These are phyloP conservation scores for Pangasius krempfi DNA, from an alignment of 2,797 vertebrate genomes.

Conservation along the genomic window DNA sequence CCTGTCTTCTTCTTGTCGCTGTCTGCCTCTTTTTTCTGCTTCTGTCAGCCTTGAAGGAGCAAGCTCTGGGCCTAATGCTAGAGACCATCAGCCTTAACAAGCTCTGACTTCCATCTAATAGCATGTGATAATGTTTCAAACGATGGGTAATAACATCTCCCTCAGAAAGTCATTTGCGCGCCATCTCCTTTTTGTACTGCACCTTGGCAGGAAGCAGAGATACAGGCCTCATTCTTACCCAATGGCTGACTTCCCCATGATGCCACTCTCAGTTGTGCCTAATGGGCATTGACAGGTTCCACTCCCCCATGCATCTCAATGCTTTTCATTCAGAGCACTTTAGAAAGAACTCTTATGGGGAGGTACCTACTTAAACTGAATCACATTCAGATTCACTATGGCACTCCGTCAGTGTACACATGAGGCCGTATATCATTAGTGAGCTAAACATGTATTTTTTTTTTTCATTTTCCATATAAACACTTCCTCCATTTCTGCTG, in stretches of 20 bases:
- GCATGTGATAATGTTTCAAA: conserved; percentile 73
- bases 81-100: conserved; percentile 71
- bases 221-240: conserved; percentile 51
- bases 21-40: conserved; percentile 29
- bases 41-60: conserved; percentile 28
- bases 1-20: conserved; percentile 38
- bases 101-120: conserved; percentile 74
- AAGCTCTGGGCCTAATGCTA: conserved; percentile 13
- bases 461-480: background rate
- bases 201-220: conserved; percentile 62
- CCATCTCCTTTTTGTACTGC: conserved; percentile 50
- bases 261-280: conserved; percentile 51
- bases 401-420: background rate
- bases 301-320: conserved; percentile 43
- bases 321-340: conserved; percentile 29
- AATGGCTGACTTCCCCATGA: conserved; percentile 42
- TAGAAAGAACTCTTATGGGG: conserved; percentile 18
- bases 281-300: conserved; percentile 65
- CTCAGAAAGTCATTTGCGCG: conserved; percentile 68
- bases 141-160: conserved; percentile 67
- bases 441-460: background rate
- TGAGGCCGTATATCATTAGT: background rate
- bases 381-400: background rate
- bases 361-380: background rate
- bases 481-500: background rate